These are phyloP conservation scores for Valencia hispanica DNA, from an alignment of 2,797 vertebrate genomes.

Conservation along the genomic window DNA sequence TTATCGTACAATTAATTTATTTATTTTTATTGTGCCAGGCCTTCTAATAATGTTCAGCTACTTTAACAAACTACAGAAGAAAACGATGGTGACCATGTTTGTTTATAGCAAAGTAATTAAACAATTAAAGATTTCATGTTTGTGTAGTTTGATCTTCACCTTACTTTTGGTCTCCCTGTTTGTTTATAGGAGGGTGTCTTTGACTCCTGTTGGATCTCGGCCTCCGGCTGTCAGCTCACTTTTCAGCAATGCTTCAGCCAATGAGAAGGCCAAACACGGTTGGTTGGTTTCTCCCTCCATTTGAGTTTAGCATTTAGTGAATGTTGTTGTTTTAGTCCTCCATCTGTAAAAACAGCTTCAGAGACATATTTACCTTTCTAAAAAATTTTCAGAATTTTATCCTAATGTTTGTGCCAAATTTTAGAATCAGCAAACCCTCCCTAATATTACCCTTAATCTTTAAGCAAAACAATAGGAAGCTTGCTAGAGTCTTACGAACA, in stretches of 20 bases:
- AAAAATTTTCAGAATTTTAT: neutral
- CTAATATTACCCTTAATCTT: neutral
- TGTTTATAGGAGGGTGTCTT: slow-evolving; percentile 87
- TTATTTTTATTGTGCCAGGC: too few species aligned
- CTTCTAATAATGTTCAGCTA: slow-evolving; percentile 1
- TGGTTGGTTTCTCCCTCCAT: slow-evolving; percentile 74
- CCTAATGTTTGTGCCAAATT: too few species aligned
- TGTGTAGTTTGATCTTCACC: neutral
- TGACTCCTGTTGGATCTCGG: slow-evolving; percentile 83
- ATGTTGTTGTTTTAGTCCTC: neutral
- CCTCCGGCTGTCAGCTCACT: slow-evolving; percentile 49
- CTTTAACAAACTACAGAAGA: slow-evolving; percentile 12
- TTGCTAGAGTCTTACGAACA: neutral
- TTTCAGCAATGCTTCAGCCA: slow-evolving; percentile 65
- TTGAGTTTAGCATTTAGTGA: neutral
- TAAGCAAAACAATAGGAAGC: neutral
- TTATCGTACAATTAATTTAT: too few species aligned
- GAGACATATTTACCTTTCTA: neutral
- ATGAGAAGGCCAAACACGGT: slow-evolving; percentile 87
- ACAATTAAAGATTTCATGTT: neutral
- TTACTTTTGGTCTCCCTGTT: neutral
- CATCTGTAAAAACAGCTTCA: neutral
- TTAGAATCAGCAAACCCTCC: neutral
- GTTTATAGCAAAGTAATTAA: neutral
- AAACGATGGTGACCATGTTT: neutral